A percentile compares a stretch with the other conserved stretches of the same genome.
Conservation (phyloP, 2,113 vertebrate genomes). For the Desmodus rotundus region DNA sequence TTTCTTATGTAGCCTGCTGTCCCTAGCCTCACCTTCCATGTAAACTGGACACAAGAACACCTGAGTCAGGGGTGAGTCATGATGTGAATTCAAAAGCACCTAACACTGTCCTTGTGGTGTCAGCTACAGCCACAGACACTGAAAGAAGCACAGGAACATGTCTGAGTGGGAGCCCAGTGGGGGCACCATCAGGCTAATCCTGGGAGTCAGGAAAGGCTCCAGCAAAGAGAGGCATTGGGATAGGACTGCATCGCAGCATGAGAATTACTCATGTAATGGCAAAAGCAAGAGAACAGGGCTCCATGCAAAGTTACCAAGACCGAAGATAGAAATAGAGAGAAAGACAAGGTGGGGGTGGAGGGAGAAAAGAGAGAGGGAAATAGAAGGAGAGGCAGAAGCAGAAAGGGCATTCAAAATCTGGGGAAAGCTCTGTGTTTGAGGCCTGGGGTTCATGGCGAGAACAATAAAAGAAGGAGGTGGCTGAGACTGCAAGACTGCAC, state of each 20-base stretch:
- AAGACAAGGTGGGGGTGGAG: too few relatives aligned
- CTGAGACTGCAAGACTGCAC: fast-evolving
- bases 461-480: not conserved
- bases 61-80: fast-evolving
- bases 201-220: not conserved
- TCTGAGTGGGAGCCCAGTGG: fast-evolving
- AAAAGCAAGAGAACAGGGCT: not conserved
- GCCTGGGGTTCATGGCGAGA: not conserved
- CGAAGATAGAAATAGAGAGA: too few relatives aligned
- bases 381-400: not conserved
- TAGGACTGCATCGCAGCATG: fast-evolving
- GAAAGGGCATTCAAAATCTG: fast-evolving
- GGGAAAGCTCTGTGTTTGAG: not conserved
- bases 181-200: fast-evolving
- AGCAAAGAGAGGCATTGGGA: fast-evolving
- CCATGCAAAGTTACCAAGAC: not conserved
- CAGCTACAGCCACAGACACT: fast-evolving
- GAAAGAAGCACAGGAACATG: fast-evolving
- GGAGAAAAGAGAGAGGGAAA: too few relatives aligned
- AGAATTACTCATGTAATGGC: fast-evolving
- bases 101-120: fast-evolving
- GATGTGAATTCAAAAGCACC: not conserved
- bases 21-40: not conserved
- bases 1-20: fast-evolving
- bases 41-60: not conserved